Percentiles rank a stretch among this genome's conserved stretches.
phyloP scores from a whole-genome alignment of 2,113 vertebrate genomes.

The Silurus asotus region DNA sequence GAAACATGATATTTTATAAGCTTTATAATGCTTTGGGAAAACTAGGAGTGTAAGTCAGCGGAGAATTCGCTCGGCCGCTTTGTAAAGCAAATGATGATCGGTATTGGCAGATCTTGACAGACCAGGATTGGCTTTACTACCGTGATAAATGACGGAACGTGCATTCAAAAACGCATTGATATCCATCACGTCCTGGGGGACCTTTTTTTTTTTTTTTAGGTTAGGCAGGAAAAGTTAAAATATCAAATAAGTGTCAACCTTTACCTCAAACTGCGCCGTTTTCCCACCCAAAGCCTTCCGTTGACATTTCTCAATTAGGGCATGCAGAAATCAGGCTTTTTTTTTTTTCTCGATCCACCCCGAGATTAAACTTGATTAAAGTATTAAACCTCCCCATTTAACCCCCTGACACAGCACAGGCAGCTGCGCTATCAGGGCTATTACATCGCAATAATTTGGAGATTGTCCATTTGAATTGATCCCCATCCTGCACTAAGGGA shows the following conservation, averaged over 20 bases:
- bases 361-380: constrained; percentile 74
- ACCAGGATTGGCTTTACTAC: neutral
- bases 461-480: constrained; percentile 71
- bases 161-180: constrained; percentile 1
- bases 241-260: constrained; percentile 13
- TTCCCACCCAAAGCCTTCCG: neutral
- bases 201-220: neutral
- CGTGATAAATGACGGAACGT: neutral
- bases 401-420: constrained; percentile 62
- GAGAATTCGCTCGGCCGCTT: neutral
- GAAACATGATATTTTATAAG: neutral
- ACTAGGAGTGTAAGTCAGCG: neutral
- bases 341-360: constrained; percentile 53
- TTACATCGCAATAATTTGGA: constrained; percentile 73
- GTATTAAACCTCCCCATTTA: constrained; percentile 73
- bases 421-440: constrained; percentile 66
- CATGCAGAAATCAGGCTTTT: constrained; percentile 40
- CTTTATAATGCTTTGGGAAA: neutral
- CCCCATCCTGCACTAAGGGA: constrained; percentile 69
- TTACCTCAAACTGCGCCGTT: neutral
- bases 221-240: constrained; percentile 26
- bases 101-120: neutral
- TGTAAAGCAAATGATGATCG: neutral
- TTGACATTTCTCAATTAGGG: constrained; percentile 37
- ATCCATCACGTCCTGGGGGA: constrained; percentile 19